Evolutionary conservation across 2,888 invertebrate species (phyloP), one percentile per base, ranked within the genome.

Genomic region (Leptinotarsa rubiginosa): DNA sequence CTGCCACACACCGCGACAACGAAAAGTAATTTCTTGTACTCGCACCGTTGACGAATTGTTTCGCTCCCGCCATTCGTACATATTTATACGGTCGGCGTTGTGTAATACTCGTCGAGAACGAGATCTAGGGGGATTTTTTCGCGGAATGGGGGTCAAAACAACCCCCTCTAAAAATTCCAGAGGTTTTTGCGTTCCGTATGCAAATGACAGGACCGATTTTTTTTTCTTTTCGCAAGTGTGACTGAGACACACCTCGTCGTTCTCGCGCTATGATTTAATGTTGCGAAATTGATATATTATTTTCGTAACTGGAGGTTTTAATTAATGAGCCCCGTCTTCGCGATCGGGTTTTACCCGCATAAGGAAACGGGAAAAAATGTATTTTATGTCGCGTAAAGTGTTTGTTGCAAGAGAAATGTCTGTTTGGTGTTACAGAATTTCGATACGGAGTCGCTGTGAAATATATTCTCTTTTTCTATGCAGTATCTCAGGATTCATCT

Each of bases 241-340:
- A 41, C 18, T 20, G 25, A 15, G 62, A 13, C 62, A 62, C 62
- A 62, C 62, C 62, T 62, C 31, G 25, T 16, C 18, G 15, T 62
- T 20, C 22, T 16, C 50, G 50, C 56, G 56, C 20, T 56, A 20
- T 41, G 62, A 62, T 62, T 62, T 62, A 62, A 16, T 31, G 41
- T 62, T 62, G n/a, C n/a, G n/a, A 62, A 31, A 31, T 62, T 62
- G 62, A 62, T 62, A 62, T 31, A 62, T 41, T 41, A 41, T 62
- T 62, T 1, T 25, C 41, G 16, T 62, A 22, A 20, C 62, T 31
- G 56, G 56, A 50, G 22, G 41, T 62, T 41, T 62, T 62, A 62
- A 62, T 62, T 62, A 62, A 62, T 62, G 31, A n/a, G 62, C 10
- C 62, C 62, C 62, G 62, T 62, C 62, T 62, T 31, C n/a, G 10